Evolutionary conservation across 2,113 vertebrate species (phyloP), one percentile per base, ranked within the genome.

Genomic region (Ictalurus punctatus): DNA sequence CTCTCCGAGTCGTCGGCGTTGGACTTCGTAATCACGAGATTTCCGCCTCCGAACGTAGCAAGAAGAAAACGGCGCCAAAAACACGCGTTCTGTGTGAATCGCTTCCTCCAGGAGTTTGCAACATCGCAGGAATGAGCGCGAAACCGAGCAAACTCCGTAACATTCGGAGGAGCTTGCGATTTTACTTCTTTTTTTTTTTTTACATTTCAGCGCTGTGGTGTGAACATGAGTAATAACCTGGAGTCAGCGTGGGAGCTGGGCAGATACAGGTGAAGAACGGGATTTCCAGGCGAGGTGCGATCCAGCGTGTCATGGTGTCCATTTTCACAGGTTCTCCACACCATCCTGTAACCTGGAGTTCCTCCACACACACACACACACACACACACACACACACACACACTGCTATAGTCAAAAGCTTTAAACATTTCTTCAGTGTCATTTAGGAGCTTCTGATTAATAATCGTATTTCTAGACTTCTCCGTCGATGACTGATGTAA

Each of bases 231-330:
- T 21, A 34, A 30, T 61, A 34, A 82, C 80, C 80, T 82, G 1
- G 80, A 1, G 14, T 37, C 58, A 7, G 34, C 4, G 30, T 4
- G 91, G 27, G 71, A 40, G 1, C 87, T 91, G 37, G 94, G 95
- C 63, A 96, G 90, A 44, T 94, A 95, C 48, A 95, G 91, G 88
- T 95, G 94, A 2, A 95, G 93, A 4, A 90, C 85, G 3, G 93
- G 87, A 74, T 92, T 69, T 19, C 25, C 67, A 5, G 61, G 63
- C 13, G 63, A n/a, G 17, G 56, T 44, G 59, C n/a, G 16, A 44
- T 89, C 56, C 63, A 61, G 44, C 21, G 59, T 17, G 13, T 88
- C 48, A 27, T 30, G 37, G 44, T 76, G 44, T n/a, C 78, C 17
- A 19, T 79, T 52, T 17, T 74, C 37, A 71, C 71, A 81, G 48